Evolutionary conservation across 1,140 invertebrate species (phyloP).

Genomic region (Coptotermes formosanus): DNA sequence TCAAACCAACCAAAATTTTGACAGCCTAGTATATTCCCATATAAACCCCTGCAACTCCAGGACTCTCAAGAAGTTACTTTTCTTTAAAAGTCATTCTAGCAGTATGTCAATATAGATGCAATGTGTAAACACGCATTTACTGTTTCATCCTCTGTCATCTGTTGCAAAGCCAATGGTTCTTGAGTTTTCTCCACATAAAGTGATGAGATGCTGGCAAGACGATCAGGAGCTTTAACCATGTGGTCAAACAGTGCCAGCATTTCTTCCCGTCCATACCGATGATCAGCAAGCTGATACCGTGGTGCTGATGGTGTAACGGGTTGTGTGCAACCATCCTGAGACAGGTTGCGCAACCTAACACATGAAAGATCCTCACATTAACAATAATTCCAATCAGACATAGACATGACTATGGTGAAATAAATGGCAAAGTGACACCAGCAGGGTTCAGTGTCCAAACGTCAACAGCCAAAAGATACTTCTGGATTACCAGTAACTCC

Average conservation of each 20-base stretch:
- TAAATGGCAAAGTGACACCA: too few relatives aligned
- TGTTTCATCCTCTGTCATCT: constrained; percentile 79
- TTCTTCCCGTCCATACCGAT: constrained; percentile 82
- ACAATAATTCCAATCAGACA: not conserved
- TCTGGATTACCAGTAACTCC: too few relatives aligned
- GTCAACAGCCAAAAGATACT: too few relatives aligned
- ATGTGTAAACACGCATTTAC: constrained; percentile 45
- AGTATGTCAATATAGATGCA: too few relatives aligned
- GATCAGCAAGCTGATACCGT: constrained; percentile 67
- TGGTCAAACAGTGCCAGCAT: constrained; percentile 81
- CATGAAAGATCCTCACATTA: not conserved
- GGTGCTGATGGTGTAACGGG: constrained; percentile 43
- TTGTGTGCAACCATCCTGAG: constrained; percentile 46
- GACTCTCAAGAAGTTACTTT: too few relatives aligned
- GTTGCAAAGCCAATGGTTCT: constrained; percentile 71
- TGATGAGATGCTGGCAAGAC: constrained; percentile 60
- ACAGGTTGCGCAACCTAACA: constrained; percentile 63
- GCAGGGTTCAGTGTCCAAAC: too few relatives aligned
- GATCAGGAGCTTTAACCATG: constrained; percentile 63
- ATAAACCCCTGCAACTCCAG: too few relatives aligned
- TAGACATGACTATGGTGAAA: not conserved
- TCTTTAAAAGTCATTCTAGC: too few relatives aligned
- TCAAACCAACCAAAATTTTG: too few relatives aligned
- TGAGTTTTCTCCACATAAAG: constrained; percentile 74
- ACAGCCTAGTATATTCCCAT: too few relatives aligned